Base-by-base conservation (phyloP, 1,140 invertebrate species). In the Drosophila pseudoobscura region DNA sequence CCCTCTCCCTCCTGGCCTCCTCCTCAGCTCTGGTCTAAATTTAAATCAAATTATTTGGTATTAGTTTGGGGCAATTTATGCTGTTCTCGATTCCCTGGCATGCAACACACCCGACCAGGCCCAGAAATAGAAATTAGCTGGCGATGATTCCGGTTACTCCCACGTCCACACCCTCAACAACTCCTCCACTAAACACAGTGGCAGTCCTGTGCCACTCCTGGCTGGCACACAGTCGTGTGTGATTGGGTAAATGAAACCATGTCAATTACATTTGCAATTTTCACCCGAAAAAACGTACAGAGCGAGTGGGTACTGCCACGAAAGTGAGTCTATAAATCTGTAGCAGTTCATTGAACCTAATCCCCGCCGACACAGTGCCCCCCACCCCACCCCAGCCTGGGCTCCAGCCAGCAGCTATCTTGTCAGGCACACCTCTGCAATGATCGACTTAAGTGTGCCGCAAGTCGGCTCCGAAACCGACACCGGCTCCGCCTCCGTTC, bases 41-140 rank as follows among this genome's bases (percentile, higher is more conserved):
- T 79, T 88, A 88, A 88, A 89, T 89, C 84, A 83, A 88, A 89
- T 87, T 83, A 83, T 88, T 87, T 75, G 61, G 74, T 74, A 85
- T 85, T 87, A 85, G 74, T 87, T 78, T 79, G 68, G 52, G 66
- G 66, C 83, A 82, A 88, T 88, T 83, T 85, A 88, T 85, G 74
- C 74, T 88, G 82, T 57, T 64, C 80, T 75, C 80, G 71, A 77
- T 84, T 73, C 54, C 61, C 64, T 77, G 69, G 54, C 73, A 77
- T 75, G 45, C 70, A 75, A 80, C 62, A 64, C 56, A 71, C 51
- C 49, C 54, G 73, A 72, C 59, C 73, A 76, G 66, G 78, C 75
- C 52, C 66, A 60, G 63, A 83, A 88, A 89, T 79, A 88, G 84
- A 88, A 88, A 88, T 88, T 89, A 88, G 83, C 62, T 82, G 63